Conservation (phyloP, 1,140 invertebrate genomes). For the Calephelis virginiensis region DNA sequence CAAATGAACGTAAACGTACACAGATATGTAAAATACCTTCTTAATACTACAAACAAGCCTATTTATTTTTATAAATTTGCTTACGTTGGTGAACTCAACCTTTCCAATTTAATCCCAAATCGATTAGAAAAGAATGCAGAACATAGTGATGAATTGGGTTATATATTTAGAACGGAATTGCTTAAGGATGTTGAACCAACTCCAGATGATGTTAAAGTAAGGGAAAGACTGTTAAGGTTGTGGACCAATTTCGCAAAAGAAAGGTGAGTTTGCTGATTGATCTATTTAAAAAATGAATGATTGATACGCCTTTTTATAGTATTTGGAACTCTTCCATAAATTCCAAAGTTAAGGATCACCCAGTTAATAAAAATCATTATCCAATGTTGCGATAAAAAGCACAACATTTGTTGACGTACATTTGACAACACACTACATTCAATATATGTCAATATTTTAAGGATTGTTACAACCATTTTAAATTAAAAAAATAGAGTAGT, state of each 20-base stretch:
- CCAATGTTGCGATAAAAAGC: no score
- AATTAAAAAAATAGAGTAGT: no score
- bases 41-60: slow-evolving; percentile 55
- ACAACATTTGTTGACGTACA: no score
- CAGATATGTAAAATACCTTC: slow-evolving; percentile 56
- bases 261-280: slow-evolving; percentile 55
- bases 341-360: no score
- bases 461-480: no score
- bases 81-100: slow-evolving; percentile 65
- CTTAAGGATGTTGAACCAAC: slow-evolving; percentile 47
- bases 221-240: slow-evolving; percentile 67
- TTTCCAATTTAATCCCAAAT: slow-evolving; percentile 39
- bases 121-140: slow-evolving; percentile 38
- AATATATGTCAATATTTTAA: no score
- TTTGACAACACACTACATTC: no score
- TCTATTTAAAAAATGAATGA: no score
- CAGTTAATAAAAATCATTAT: no score
- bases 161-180: slow-evolving; percentile 61
- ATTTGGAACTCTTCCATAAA: no score
- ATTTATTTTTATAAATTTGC: slow-evolving; percentile 74
- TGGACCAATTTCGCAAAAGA: slow-evolving; percentile 79
- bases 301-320: no score
- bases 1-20: slow-evolving; percentile 52
- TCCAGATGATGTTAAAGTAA: slow-evolving; percentile 49
- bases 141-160: slow-evolving; percentile 71